These are phyloP conservation scores for Drosophila athabasca DNA, from an alignment of 1,140 invertebrate genomes.

Conservation along the genomic window DNA sequence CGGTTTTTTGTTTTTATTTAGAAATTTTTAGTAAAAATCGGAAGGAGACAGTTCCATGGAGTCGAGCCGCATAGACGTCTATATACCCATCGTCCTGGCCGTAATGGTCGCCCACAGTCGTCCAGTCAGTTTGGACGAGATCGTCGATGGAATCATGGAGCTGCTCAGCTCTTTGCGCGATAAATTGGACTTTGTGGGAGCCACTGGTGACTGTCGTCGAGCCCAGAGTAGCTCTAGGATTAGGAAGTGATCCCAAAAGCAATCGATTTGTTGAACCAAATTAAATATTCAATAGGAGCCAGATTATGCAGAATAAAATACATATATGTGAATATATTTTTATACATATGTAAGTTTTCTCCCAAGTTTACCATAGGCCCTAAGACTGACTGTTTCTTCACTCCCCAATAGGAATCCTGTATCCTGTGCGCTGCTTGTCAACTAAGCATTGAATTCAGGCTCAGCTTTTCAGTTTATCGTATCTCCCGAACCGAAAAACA, in stretches of 20 bases:
- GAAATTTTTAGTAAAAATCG: not conserved
- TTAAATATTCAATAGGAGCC: too few relatives aligned
- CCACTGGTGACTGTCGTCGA: conserved; percentile 9
- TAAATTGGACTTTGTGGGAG: not conserved
- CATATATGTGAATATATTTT: too few relatives aligned
- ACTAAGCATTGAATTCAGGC: not conserved
- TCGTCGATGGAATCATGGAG: conserved; percentile 37
- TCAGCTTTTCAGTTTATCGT: too few relatives aligned
- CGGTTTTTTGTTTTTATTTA: not conserved
- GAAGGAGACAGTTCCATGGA: conserved; percentile 37
- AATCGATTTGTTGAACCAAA: too few relatives aligned
- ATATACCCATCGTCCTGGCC: conserved; percentile 56
- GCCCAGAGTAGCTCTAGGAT: not conserved
- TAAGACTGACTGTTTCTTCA: too few relatives aligned
- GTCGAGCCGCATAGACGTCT: conserved; percentile 41
- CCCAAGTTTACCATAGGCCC: too few relatives aligned
- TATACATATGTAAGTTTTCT: too few relatives aligned
- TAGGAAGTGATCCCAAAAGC: not conserved
- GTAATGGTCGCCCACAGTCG: conserved; percentile 59
- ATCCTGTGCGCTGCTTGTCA: conserved; percentile 17
- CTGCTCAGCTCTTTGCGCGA: conserved; percentile 46
- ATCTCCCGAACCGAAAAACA: too few relatives aligned
- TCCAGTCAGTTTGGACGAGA: conserved; percentile 59
- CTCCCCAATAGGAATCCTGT: conserved; percentile 3
- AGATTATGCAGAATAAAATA: too few relatives aligned